Evolutionary conservation across 2,113 vertebrate species (phyloP), one percentile per base, ranked within the genome.

Genomic region (Seriola quinqueradiata): DNA sequence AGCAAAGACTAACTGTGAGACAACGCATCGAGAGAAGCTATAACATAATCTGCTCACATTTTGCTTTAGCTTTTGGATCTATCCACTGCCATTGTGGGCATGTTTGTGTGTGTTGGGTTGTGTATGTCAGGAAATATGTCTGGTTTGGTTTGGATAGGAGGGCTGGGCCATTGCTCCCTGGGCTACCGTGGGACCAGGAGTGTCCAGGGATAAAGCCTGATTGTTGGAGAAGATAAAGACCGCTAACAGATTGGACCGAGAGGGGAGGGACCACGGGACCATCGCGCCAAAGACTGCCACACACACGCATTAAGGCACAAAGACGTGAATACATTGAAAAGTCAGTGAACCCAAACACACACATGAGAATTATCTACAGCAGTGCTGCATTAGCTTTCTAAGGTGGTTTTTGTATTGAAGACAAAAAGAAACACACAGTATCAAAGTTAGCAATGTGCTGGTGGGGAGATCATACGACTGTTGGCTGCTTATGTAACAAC

Each of bases 171-270:
- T 50, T 77, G 44, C 73, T 81, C 48, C 0, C 55, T 54, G 50
- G 60, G 42, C 17, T 72, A 83, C 67, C 23, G 66, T 76, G 77
- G 68, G 86, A 83, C 75, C 81, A 52, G 69, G 64, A 77, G 78
- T 72, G 82, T 89, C 70, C 58, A 0, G 42, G 61, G 60, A 59
- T 82, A 81, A 87, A 85, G 82, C 84, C 75, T 6, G 72, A 91
- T 89, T 87, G 85, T 85, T 81, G 36, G 34, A 34, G 21, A 73
- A 58, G 80, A 87, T 79, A 82, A 78, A 72, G 70, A 12, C 42
- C 0, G 19, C 70, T 87, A 77, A 80, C 63, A 77, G 70, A 69
- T 60, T 68, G 83, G 68, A 70, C 9, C 5, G 36, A 58, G 75
- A 61, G 46, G 44, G 63, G 63, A 57, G 67, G 58, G 63, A 76